phyloP scores from a whole-genome alignment of 64 coral and sea anemone genomes.

The Stylophora pistillata region DNA sequence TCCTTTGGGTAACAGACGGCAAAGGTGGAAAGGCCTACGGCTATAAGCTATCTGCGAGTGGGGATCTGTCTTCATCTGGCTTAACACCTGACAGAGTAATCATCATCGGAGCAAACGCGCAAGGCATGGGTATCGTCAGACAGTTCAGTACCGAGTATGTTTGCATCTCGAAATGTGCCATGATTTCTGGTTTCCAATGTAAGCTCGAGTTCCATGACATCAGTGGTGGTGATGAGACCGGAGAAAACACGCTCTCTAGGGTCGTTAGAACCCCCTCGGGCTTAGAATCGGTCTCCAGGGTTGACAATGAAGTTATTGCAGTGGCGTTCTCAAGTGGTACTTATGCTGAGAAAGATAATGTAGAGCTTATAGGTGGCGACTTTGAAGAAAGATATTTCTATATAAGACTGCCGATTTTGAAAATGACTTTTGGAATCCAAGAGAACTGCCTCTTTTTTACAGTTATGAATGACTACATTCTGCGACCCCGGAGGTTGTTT shows the following conservation, averaged over 20 bases:
- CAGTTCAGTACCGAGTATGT: constrained; percentile 78
- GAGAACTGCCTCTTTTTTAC: constrained; percentile 89
- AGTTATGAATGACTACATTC: constrained; percentile 76
- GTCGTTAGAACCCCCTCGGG: constrained; percentile 89
- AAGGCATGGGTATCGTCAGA: constrained; percentile 79
- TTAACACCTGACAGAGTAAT: constrained; percentile 55
- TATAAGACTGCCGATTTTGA: constrained; percentile 85
- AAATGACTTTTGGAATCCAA: constrained; percentile 84
- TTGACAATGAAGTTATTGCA: constrained; percentile 66
- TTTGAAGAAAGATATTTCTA: constrained; percentile 97
- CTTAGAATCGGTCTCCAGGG: constrained; percentile 76
- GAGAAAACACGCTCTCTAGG: constrained; percentile 72
- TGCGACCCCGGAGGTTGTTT: constrained; percentile 67
- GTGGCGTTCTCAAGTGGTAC: constrained; percentile 92
- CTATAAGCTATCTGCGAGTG: constrained; percentile 68
- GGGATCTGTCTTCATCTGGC: constrained; percentile 55
- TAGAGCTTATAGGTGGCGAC: constrained; percentile 83
- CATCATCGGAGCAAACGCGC: constrained; percentile 49
- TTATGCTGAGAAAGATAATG: constrained; percentile 83
- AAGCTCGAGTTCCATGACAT: constrained; percentile 92
- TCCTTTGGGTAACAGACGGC: constrained; percentile 73
- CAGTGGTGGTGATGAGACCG: constrained; percentile 24
- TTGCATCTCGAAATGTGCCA: constrained; percentile 73
- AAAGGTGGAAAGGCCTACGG: constrained; percentile 66
- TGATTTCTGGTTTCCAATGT: constrained; percentile 85